Base-by-base conservation (phyloP, 2,113 vertebrate species). In the Cervus canadensis region DNA sequence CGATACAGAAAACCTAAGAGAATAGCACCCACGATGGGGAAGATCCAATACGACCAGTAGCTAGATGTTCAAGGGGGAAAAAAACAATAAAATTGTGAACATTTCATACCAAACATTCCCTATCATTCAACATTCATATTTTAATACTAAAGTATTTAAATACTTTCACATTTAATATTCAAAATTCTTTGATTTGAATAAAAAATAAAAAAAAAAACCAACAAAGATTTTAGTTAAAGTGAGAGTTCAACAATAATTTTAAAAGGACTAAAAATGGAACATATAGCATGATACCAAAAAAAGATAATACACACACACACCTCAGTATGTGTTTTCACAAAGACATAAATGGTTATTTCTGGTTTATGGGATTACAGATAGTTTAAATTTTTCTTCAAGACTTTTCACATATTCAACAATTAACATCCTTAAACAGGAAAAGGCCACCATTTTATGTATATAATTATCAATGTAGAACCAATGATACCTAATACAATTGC, bases 11-110 rank as follows among this genome's bases (percentile, higher is more conserved):
- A 86, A 40, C 99, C 99, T 92, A 99, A 43, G 67, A 99, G 97
- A 74, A 98, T 76, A 0, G 99, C 99, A 23, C 98, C 99, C 0
- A 99, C 2, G 30, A 99, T 98, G 83, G 99, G 99, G 97, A 99
- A 99, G 89, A 99, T 96, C 99, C 99, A 99, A 0, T 98, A 99
- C 0, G 98, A 98, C 99, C 99, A 99, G 88, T 99, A 99, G 97
- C 99, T 99, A 89, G 0, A 6, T 90, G 84, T 30, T 36, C 95
- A 81, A 94, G 86, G 81, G 19, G 50, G 30, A 16, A 23, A 54
- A 83, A 92, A 92, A 62, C 82, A 96, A 92, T 23, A 11, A 21
- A 57, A 14, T 50, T 4, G 83, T 92, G 82, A 94, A 93, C 62
- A 87, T 94, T 87, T 78, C 43, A 87, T 7, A 60, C 21, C 48